A percentile compares a stretch with the other conserved stretches of the same genome.
phyloP scores from a whole-genome alignment of 2,113 vertebrate genomes.

The Plestiodon gilberti region DNA sequence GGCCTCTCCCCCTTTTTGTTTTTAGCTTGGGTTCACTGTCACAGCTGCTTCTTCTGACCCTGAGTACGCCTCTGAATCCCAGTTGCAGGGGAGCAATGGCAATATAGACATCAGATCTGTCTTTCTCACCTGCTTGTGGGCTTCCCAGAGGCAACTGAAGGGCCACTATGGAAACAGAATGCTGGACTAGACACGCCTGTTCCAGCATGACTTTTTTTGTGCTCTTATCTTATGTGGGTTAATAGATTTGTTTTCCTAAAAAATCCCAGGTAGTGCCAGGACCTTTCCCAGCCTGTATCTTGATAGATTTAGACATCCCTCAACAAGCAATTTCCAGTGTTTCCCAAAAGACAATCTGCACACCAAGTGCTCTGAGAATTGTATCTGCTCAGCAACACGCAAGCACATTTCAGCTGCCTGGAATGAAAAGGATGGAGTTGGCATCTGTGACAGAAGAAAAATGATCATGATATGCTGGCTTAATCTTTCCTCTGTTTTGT shows the following conservation, averaged over 20 bases:
- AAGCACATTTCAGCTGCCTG: not conserved
- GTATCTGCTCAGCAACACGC: not conserved
- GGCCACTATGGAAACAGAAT: too few relatives aligned
- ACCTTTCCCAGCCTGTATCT: not conserved
- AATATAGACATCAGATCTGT: too few relatives aligned
- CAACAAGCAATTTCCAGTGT: not conserved
- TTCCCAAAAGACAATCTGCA: not conserved
- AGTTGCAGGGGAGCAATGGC: too few relatives aligned
- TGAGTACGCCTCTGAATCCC: too few relatives aligned
- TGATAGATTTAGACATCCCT: constrained; percentile 15
- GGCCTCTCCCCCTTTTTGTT: too few relatives aligned
- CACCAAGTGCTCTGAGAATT: not conserved
- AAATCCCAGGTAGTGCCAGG: not conserved
- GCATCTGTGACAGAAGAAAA: not conserved
- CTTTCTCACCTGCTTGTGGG: too few relatives aligned
- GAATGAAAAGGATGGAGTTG: not conserved
- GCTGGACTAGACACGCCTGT: too few relatives aligned
- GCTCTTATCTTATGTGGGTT: not conserved
- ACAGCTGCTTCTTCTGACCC: too few relatives aligned
- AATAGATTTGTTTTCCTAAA: not conserved
- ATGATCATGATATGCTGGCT: not conserved
- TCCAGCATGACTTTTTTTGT: too few relatives aligned
- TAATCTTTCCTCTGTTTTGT: not conserved
- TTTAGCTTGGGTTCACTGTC: too few relatives aligned
- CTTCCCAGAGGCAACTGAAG: too few relatives aligned